Evolutionary conservation across 2,113 vertebrate species (phyloP), one percentile per base, ranked within the genome.

Genomic region (Bos indicus): DNA sequence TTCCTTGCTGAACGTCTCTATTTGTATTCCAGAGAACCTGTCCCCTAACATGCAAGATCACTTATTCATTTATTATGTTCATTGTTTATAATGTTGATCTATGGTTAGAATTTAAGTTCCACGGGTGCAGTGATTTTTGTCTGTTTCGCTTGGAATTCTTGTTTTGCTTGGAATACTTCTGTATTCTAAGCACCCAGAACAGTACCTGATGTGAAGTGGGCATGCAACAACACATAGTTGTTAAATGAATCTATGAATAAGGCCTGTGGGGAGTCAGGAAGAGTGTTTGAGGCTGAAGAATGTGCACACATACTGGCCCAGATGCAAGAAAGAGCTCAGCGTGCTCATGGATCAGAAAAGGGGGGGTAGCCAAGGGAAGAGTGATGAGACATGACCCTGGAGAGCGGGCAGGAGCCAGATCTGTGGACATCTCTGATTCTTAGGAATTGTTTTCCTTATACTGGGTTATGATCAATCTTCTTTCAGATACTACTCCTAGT

Each of bases 101-200:
- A 46, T 83, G 96, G 59, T 25, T 90, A 83, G 51, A 82, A 92
- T 48, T 56, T 74, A 83, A 81, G 77, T 92, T 88, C 46, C 5
- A 19, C 0, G 2, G 89, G 25, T 59, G 21, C 36, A 51, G 52
- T 51, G 46, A 30, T 19, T 96, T 89, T 89, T 59, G 25, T 83
- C 56, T 86, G 40, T 93, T 52, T 71, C 23, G 67, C 19, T 40
- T 71, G n/a, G 4, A 40, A 71, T 71, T 12, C n/a, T 62, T 64
- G 33, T 64, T 64, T 64, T 33, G 15, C 62, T n/a, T n/a, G 62
- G 33, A 67, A 4, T 67, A 13, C 7, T 71, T 71, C 21, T 87
- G 19, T 52, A 36, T 59, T 54, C 7, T 77, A 51, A 77, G 74
- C 12, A 74, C 59, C 36, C n/a, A 43, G 48, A 83, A 56, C 52